A percentile compares a stretch with the other conserved stretches of the same genome.
Conservation (phyloP, 2,113 vertebrate genomes). For the Melanotaenia duboulayi region DNA sequence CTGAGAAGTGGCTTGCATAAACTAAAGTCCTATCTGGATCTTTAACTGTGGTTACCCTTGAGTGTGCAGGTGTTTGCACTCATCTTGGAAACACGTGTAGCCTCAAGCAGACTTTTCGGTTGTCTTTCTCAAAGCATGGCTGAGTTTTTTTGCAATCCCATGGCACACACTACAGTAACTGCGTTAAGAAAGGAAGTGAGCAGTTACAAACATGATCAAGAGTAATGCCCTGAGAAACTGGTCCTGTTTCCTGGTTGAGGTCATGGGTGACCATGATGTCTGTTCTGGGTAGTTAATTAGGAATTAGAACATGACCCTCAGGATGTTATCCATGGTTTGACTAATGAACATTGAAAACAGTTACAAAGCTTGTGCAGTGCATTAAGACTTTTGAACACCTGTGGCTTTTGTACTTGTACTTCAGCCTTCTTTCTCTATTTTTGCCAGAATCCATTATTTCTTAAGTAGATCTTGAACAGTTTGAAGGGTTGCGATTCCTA, state of each 20-base stretch:
- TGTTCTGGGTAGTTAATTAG: constrained; percentile 73
- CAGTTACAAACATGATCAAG: constrained; percentile 21
- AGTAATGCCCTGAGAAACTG: constrained; percentile 41
- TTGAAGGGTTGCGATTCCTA: not conserved
- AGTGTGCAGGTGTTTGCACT: constrained; percentile 53
- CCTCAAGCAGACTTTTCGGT: constrained; percentile 33
- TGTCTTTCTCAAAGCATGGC: constrained; percentile 24
- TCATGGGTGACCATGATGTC: constrained; percentile 58
- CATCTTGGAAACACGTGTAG: not conserved
- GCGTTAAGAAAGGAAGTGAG: constrained; percentile 11
- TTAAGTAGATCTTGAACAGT: constrained; percentile 5
- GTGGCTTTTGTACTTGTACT: constrained; percentile 51
- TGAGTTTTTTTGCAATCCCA: constrained; percentile 34
- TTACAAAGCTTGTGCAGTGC: constrained; percentile 30
- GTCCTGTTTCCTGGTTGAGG: constrained; percentile 51
- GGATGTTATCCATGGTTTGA: constrained; percentile 60
- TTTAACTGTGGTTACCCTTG: constrained; percentile 29
- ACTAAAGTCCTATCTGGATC: constrained; percentile 21
- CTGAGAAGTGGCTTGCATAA: constrained; percentile 47
- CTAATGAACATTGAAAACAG: constrained; percentile 76
- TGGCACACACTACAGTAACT: constrained; percentile 10
- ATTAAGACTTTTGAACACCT: constrained; percentile 65
- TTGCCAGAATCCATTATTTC: not conserved
- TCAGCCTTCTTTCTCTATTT: not conserved
- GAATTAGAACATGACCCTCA: constrained; percentile 69